These are phyloP conservation scores for Lasiommata megera DNA, from an alignment of 2,888 invertebrate genomes.

Conservation along the genomic window DNA sequence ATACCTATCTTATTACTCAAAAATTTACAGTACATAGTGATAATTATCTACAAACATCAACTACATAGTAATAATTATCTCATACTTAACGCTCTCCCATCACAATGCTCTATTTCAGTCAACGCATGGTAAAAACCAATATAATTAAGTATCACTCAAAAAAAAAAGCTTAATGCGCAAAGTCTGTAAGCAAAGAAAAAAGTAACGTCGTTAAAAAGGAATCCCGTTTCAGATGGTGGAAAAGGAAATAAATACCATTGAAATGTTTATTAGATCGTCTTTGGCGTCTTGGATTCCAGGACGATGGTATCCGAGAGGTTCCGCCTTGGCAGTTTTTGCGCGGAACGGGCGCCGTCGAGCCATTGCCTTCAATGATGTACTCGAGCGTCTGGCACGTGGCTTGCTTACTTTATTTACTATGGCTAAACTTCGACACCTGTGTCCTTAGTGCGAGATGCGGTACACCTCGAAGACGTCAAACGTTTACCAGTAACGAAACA, in stretches of 20 bases:
- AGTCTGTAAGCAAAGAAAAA: neutral
- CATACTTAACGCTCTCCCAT: too few species aligned
- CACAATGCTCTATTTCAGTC: too few species aligned
- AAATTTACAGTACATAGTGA: too few species aligned
- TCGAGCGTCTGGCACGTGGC: conserved; percentile 24
- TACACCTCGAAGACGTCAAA: neutral
- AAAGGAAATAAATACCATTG: conserved; percentile 46
- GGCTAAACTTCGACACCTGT: conserved; percentile 18
- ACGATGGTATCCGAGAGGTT: conserved; percentile 48
- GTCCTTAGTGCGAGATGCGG: neutral
- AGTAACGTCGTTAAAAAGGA: neutral
- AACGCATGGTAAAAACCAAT: too few species aligned
- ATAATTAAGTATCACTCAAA: neutral
- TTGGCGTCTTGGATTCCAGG: conserved; percentile 57
- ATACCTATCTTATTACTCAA: too few species aligned
- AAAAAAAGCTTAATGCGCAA: too few species aligned
- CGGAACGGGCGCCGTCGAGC: conserved; percentile 36
- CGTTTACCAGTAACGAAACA: too few species aligned
- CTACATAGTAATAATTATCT: too few species aligned
- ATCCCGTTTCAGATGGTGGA: neutral
- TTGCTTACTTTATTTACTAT: conserved; percentile 27
- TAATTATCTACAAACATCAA: too few species aligned
- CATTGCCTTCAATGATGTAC: conserved; percentile 6
- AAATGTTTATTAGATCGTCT: conserved; percentile 50
- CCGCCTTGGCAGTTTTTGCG: conserved; percentile 64